Base-by-base conservation (phyloP, 2,797 vertebrate genomes). In the Psittacula echo region DNA sequence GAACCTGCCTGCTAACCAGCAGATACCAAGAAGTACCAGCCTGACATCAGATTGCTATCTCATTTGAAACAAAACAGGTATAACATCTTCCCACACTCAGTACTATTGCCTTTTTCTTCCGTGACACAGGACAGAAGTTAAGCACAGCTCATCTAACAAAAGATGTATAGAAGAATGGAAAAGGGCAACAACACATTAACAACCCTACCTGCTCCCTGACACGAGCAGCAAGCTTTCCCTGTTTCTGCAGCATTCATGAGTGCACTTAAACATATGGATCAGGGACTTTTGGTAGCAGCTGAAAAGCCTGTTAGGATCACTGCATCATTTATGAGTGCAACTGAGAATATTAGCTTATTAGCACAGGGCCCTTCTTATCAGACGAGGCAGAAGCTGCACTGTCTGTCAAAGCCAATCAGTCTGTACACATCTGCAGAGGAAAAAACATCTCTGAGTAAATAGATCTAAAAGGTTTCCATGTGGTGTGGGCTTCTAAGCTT, bases 321-420 rank as follows among this genome's bases (percentile, higher is more conserved):
- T 96, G 87, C 91, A 96, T 96, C 83, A 94, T 95, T 96, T 95
- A 97, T 94, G 95, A 96, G 87, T 53, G 85, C 87, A 94, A 95
- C 87, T 77, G 93, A 96, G 93, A 96, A 79, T 93, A 97, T 96
- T 93, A 85, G 37, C 74, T 91, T 88, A 96, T 97, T 96, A 97
- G 85, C 89, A 90, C 62, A 13, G 73, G 64, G 71, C 41, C 48
- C 17, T n/a, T 67, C 93, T 90, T 85, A 78, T 65, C 79, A 84
- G 78, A 67, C 0, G 2, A 85, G 68, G 58, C 48, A 30, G 60
- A 73, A 70, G 30, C 54, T 64, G 62, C 12, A 5, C 66, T 91
- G 68, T 16, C 83, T 84, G 90, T 84, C 95, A 94, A 76, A 93
- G 85, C 34, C 34, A 60, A 91, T 94, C 79, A 93, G 70, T 32